Evolutionary conservation across 2,888 invertebrate species (phyloP).

Genomic region (Apamea anceps): DNA sequence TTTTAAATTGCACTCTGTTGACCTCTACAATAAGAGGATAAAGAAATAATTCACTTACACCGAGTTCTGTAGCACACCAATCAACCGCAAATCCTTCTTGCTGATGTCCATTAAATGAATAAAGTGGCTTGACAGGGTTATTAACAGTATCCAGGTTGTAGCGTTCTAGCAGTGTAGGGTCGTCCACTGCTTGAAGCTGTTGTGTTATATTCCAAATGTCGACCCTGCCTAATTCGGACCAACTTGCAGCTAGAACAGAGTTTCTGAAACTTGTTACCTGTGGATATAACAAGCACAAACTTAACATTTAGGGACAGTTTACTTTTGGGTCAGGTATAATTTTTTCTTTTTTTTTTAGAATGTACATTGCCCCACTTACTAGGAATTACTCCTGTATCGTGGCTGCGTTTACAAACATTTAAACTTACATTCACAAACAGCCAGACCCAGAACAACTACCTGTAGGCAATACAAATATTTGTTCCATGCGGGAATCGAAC

Average conservation of each 20-base stretch:
- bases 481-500: no score
- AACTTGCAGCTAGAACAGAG: conserved; percentile 95
- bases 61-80: conserved; percentile 96
- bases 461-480: no score
- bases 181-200: conserved; percentile 95
- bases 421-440: no score
- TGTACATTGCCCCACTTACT: no score
- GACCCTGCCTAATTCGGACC: conserved; percentile 98
- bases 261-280: conserved; percentile 91
- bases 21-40: neutral
- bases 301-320: neutral
- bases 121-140: conserved; percentile 92
- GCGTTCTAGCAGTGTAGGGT: conserved; percentile 90
- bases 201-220: conserved; percentile 97
- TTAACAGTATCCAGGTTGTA: conserved; percentile 91
- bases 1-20: neutral
- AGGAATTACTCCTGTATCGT: no score
- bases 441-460: no score
- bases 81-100: conserved; percentile 98
- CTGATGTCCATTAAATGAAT: conserved; percentile 97
- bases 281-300: conserved; percentile 24
- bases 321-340: neutral
- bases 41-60: conserved; percentile 87
- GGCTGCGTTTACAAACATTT: no score
- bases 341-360: no score